Percentiles rank a stretch among this genome's conserved stretches.
Evolutionary conservation across 2,888 invertebrate genomes (phyloP).

Genomic region (Tetramorium bicarinatum): DNA sequence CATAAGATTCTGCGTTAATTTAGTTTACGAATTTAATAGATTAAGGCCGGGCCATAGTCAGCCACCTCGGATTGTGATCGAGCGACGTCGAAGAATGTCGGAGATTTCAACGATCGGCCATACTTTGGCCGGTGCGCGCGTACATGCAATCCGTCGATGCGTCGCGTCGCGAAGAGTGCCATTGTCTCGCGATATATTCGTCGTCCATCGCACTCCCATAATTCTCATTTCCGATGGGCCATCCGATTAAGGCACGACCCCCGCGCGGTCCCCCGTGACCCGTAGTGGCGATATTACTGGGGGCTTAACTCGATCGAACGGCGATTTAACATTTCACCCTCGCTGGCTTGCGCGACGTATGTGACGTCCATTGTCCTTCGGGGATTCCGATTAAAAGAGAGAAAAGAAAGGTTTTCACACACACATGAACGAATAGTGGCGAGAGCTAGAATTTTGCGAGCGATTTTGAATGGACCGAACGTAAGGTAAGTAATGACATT

Average conservation of each 20-base stretch:
- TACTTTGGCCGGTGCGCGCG: slow-evolving; percentile 65
- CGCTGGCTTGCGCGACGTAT: slow-evolving; percentile 63
- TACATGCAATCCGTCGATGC: slow-evolving; percentile 58
- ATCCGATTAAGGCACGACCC: slow-evolving; percentile 59
- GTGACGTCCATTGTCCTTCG: slow-evolving; percentile 83
- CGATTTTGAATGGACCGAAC: not conserved
- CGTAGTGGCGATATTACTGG: slow-evolving; percentile 81
- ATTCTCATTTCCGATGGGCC: slow-evolving; percentile 64
- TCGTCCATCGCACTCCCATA: slow-evolving; percentile 18
- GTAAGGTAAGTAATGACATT: slow-evolving; percentile 16
- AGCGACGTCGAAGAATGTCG: slow-evolving; percentile 68
- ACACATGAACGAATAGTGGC: slow-evolving; percentile 7
- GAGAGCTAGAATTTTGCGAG: slow-evolving; percentile 24
- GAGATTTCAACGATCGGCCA: slow-evolving; percentile 75
- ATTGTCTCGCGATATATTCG: slow-evolving; percentile 45
- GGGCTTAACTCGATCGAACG: slow-evolving; percentile 82
- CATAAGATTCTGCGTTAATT: not conserved
- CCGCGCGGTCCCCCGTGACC: slow-evolving; percentile 38
- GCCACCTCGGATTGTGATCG: slow-evolving; percentile 56
- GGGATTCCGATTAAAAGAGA: slow-evolving; percentile 75
- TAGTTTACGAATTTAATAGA: not conserved
- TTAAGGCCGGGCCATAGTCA: not conserved
- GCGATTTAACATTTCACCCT: slow-evolving; percentile 78
- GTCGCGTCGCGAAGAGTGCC: slow-evolving; percentile 46
- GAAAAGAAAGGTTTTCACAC: slow-evolving; percentile 45